These are phyloP conservation scores for Seira musarum DNA, from an alignment of 2,888 invertebrate genomes.

Conservation along the genomic window DNA sequence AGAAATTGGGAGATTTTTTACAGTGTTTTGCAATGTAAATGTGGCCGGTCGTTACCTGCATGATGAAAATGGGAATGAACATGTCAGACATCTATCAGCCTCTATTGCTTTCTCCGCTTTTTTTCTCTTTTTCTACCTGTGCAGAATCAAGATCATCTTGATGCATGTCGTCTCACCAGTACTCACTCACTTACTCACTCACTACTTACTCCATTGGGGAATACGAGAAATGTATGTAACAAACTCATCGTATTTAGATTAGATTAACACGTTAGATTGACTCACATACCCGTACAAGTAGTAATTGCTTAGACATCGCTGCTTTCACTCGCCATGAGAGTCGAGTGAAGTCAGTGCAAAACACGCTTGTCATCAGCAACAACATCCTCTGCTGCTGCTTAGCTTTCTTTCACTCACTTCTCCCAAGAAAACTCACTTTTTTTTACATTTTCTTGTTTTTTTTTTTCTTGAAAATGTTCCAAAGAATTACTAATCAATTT, in stretches of 20 bases:
- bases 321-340: background rate
- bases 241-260: slow-evolving; percentile 4
- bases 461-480: background rate
- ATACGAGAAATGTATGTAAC: background rate
- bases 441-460: no score
- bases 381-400: background rate
- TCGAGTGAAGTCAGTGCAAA: background rate
- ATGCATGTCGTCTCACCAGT: background rate
- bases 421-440: background rate
- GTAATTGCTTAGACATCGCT: slow-evolving; percentile 15
- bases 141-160: background rate
- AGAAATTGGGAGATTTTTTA: no score
- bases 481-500: background rate
- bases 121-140: slow-evolving; percentile 3
- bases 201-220: background rate
- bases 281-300: slow-evolving; percentile 6
- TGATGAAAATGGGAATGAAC: slow-evolving; percentile 3
- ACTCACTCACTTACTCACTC: slow-evolving; percentile 6
- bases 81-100: slow-evolving; percentile 16
- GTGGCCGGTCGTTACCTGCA: no score
- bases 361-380: background rate
- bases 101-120: slow-evolving; percentile 11
- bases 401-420: slow-evolving; percentile 2
- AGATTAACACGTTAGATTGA: slow-evolving; percentile 8
- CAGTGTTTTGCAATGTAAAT: no score